Percentiles rank a stretch among this genome's conserved stretches.
These are phyloP conservation scores for Rhynchonema sp. DNA, from an alignment of 2,888 invertebrate species.

Conservation along the genomic window DNA sequence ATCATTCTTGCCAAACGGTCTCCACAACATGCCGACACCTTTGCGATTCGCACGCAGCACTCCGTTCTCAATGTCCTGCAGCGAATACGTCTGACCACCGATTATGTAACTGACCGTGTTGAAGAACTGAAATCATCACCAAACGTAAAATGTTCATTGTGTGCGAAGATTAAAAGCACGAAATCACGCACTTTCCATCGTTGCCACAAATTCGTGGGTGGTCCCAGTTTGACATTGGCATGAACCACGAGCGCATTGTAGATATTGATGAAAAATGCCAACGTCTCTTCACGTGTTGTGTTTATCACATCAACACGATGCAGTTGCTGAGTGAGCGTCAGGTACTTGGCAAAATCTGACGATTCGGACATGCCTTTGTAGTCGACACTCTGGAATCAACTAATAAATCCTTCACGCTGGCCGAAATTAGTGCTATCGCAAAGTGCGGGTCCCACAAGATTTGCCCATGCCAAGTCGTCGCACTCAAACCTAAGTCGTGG, in stretches of 20 bases:
- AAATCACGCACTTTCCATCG: constrained; percentile 31
- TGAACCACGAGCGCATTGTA: constrained; percentile 37
- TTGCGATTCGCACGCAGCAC: constrained; percentile 33
- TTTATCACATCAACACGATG: constrained; percentile 12
- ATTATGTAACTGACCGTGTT: constrained; percentile 33
- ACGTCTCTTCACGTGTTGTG: constrained; percentile 25
- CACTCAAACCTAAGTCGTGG: too few species aligned
- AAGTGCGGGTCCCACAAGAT: too few species aligned
- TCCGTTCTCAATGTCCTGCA: constrained; percentile 37
- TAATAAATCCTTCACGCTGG: background rate
- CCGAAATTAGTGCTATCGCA: too few species aligned
- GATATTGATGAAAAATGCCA: constrained; percentile 36
- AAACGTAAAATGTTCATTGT: background rate
- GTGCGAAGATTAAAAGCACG: too few species aligned
- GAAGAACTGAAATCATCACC: constrained; percentile 28
- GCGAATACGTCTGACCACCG: constrained; percentile 32
- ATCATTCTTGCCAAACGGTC: constrained; percentile 33
- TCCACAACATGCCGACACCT: constrained; percentile 30
- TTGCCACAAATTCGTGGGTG: constrained; percentile 32
- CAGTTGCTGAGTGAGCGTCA: constrained; percentile 27
- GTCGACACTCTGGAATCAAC: constrained; percentile 26
- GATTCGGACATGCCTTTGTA: constrained; percentile 30
- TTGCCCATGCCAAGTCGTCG: too few species aligned
- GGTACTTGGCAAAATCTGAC: constrained; percentile 27
- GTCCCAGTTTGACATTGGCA: constrained; percentile 30